Base-by-base conservation (phyloP, 1,140 invertebrate species). In the Octopus sinensis region DNA sequence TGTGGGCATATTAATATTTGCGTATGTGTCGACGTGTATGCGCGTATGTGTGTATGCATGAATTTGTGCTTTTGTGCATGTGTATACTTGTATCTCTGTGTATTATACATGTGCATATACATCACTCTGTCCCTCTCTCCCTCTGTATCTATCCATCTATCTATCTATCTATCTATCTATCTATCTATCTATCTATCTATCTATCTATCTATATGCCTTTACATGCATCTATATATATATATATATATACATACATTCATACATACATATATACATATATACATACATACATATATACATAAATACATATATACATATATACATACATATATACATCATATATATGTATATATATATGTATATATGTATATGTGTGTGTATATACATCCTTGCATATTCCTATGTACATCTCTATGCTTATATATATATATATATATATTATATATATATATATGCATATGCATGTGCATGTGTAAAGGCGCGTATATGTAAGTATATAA, bases 291-390 rank as follows among this genome's bases (percentile, higher is more conserved):
- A 71, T 71, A 5, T 71, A 71, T 12, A 71, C 30, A 71, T 71
- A 71, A 6, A 5, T 5, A 4, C 4, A 5, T 71, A 71, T 5
- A 71, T 71, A 4, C 4, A 71, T 71, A 71, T 12, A 71, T 71
- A 5, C 30, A 71, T 12, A 71, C 12, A 5, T 5, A 4, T 13
- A 71, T 4, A 71, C 4, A 5, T 12, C 4, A 71, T 5, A 5
- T 5, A 71, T 12, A 71, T 71, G 30, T 71, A 5, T 71, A 5
- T 4, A 71, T 71, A 71, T 12, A 71, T 71, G 30, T 12, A 71
- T 71, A 71, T 71, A 71, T 71, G 30, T 71, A 71, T 71, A 71
- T 71, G 30, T 71, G 30, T 71, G 30, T 71, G 30, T 71, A 71
- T 71, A 71, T 71, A 71, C 30, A 71, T 71, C 6, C 56, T 9